These are phyloP conservation scores for Dendrolimus punctatus DNA, from an alignment of 1,140 invertebrate genomes.

Conservation along the genomic window DNA sequence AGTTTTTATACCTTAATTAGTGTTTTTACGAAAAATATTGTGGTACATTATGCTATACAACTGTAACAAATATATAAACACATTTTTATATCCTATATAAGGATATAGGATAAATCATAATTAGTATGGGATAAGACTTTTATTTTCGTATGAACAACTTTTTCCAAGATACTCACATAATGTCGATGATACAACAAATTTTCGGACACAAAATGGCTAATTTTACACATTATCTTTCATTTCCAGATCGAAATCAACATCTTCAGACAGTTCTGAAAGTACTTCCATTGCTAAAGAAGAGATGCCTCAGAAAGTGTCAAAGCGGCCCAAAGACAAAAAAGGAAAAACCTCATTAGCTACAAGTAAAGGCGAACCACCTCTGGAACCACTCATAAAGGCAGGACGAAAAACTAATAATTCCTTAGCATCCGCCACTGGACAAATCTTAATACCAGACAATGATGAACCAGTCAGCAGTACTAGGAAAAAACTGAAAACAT, in stretches of 20 bases:
- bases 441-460: slow-evolving; percentile 81
- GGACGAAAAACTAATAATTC: slow-evolving; percentile 92
- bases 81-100: too few species aligned
- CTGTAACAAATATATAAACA: too few species aligned
- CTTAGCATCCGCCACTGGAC: slow-evolving; percentile 84
- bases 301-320: slow-evolving; percentile 46
- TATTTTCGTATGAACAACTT: too few species aligned
- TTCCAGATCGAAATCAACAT: slow-evolving; percentile 36
- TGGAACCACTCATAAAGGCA: slow-evolving; percentile 70
- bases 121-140: too few species aligned
- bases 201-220: slow-evolving; percentile 2
- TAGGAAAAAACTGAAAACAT: slow-evolving; percentile 76
- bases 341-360: slow-evolving; percentile 53
- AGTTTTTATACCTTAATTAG: too few species aligned
- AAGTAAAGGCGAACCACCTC: slow-evolving; percentile 61
- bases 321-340: slow-evolving; percentile 37
- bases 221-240: slow-evolving; percentile 3
- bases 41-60: too few species aligned
- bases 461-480: slow-evolving; percentile 59
- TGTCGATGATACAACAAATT: too few species aligned
- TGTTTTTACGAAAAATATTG: too few species aligned
- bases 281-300: slow-evolving; percentile 39
- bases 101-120: too few species aligned
- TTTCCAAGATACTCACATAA: too few species aligned
- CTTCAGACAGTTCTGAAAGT: slow-evolving; percentile 41